phyloP scores from a whole-genome alignment of 2,888 invertebrate genomes.

The Neria commutata region DNA sequence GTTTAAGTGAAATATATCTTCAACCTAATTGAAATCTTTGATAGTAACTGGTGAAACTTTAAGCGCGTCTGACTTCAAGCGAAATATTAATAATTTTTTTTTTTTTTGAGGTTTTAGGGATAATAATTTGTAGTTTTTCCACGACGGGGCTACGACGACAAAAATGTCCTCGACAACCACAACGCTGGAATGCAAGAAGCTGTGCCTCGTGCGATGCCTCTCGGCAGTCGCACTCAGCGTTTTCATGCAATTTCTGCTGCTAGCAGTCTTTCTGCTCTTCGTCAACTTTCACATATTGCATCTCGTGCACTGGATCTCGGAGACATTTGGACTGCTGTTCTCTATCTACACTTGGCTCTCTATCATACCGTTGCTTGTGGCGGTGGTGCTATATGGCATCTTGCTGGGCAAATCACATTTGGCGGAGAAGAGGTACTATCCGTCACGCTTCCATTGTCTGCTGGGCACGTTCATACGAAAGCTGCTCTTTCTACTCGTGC shows the following conservation, averaged over 20 bases:
- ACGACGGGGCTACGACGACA: too few relatives aligned
- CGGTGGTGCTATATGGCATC: slow-evolving; percentile 75
- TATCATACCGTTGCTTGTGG: slow-evolving; percentile 68
- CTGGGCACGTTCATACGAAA: slow-evolving; percentile 69
- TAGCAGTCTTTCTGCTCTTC: slow-evolving; percentile 64
- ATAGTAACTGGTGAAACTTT: too few relatives aligned
- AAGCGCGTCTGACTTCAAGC: too few relatives aligned
- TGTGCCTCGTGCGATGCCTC: slow-evolving; percentile 53
- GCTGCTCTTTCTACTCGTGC: slow-evolving; percentile 63
- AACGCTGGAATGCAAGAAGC: slow-evolving; percentile 51
- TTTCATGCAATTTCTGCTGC: slow-evolving; percentile 65
- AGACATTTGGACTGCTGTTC: slow-evolving; percentile 66
- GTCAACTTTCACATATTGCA: slow-evolving; percentile 71
- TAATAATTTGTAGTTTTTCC: too few relatives aligned
- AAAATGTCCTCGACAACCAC: too few relatives aligned
- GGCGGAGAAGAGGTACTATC: slow-evolving; percentile 67
- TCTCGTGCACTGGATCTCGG: slow-evolving; percentile 70
- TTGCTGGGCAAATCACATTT: slow-evolving; percentile 75
- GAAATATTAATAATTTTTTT: too few relatives aligned
- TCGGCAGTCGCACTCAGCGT: slow-evolving; percentile 68
- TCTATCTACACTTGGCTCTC: slow-evolving; percentile 69
- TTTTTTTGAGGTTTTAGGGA: too few relatives aligned
- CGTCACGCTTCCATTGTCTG: slow-evolving; percentile 72
- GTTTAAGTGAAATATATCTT: too few relatives aligned
- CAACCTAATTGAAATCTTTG: too few relatives aligned